Evolutionary conservation across 2,888 invertebrate species (phyloP).

Genomic region (Phortica okadai): DNA sequence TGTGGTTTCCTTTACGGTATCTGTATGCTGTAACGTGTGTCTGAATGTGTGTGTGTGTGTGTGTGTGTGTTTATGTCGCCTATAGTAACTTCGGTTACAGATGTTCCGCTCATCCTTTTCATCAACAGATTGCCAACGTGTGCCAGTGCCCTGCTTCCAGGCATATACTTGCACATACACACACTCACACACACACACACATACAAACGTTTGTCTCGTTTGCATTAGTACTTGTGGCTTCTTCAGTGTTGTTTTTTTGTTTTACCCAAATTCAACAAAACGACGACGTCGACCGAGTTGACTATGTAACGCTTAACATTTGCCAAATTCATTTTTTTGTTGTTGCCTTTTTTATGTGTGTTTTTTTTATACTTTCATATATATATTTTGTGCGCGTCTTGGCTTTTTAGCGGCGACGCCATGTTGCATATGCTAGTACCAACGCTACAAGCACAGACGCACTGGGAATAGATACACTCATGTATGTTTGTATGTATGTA

Average conservation of each 20-base stretch:
- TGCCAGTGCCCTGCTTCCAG: slow-evolving; percentile 29
- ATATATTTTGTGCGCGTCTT: not conserved
- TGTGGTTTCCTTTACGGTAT: not conserved
- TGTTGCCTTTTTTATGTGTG: not conserved
- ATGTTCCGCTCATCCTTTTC: not conserved
- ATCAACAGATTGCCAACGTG: slow-evolving; percentile 24
- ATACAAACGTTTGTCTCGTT: slow-evolving; percentile 1
- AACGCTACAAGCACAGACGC: not conserved
- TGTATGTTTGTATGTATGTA: too few relatives aligned
- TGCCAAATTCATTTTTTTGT: not conserved
- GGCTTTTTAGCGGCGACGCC: not conserved
- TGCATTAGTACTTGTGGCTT: not conserved
- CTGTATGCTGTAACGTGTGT: slow-evolving; percentile 10
- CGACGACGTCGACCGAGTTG: not conserved
- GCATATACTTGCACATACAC: slow-evolving; percentile 25
- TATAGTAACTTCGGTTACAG: too few relatives aligned
- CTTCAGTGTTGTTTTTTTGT: not conserved
- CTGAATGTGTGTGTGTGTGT: slow-evolving; percentile 5
- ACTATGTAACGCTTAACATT: slow-evolving; percentile 14
- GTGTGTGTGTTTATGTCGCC: slow-evolving; percentile 3
- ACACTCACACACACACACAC: slow-evolving; percentile 20
- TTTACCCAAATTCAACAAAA: slow-evolving; percentile 18
- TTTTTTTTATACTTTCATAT: not conserved
- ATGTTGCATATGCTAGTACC: slow-evolving; percentile 30
- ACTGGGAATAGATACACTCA: too few relatives aligned